Percentiles rank a stretch among this genome's conserved stretches.
Evolutionary conservation across 2,888 invertebrate genomes (phyloP).

Genomic region (Venustoraphidia nigricollis): DNA sequence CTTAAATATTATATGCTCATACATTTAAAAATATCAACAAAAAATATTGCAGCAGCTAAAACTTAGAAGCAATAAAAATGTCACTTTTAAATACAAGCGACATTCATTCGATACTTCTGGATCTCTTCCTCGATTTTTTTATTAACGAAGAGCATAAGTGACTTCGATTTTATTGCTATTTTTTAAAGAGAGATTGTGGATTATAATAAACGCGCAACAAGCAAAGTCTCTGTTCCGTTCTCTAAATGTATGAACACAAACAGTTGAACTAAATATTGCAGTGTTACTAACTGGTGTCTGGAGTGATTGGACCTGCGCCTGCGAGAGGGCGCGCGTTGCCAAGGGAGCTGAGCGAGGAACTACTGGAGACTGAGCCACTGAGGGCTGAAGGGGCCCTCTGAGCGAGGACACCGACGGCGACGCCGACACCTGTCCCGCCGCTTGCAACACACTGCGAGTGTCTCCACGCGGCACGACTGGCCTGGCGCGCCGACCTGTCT

Average conservation of each 20-base stretch:
- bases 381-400: constrained; percentile 62
- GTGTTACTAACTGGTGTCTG: constrained; percentile 44
- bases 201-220: no score
- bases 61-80: no score
- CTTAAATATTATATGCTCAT: no score
- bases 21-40: no score
- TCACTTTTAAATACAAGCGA: no score
- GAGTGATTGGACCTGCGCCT: constrained; percentile 48
- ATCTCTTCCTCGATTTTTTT: no score
- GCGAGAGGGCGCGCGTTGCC: constrained; percentile 41
- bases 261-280: neutral
- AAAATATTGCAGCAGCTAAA: no score
- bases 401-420: constrained; percentile 11
- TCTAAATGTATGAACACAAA: neutral
- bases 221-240: no score
- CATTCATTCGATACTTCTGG: no score
- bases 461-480: constrained; percentile 75
- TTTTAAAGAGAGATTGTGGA: no score
- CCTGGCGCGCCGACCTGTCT: constrained; percentile 80
- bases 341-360: constrained; percentile 48
- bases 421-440: constrained; percentile 36
- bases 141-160: no score
- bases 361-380: constrained; percentile 58
- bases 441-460: constrained; percentile 72
- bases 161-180: no score